These are phyloP conservation scores for Cichlasoma orientale DNA, from an alignment of 2,797 vertebrate species.

Conservation along the genomic window DNA sequence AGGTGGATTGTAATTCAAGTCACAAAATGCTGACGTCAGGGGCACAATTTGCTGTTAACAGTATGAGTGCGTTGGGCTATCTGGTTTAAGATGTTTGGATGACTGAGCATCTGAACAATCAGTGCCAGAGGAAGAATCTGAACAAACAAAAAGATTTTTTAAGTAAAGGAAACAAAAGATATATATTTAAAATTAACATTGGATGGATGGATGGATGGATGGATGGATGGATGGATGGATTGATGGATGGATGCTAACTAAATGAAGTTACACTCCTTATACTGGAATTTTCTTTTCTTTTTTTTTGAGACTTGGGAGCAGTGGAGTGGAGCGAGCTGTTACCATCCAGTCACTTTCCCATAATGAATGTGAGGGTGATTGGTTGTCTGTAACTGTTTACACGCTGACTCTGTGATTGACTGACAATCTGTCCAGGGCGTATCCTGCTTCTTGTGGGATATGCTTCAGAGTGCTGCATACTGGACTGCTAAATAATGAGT, in stretches of 20 bases:
- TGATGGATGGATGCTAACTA: not conserved
- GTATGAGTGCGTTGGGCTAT: constrained; percentile 2
- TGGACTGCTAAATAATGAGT: no score
- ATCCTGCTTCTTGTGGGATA: no score
- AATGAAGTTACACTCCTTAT: not conserved
- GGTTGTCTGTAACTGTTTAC: not conserved
- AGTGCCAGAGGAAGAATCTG: not conserved
- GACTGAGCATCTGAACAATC: not conserved
- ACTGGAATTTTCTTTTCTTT: no score
- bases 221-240: not conserved
- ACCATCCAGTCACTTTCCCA: not conserved
- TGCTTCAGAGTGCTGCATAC: no score
- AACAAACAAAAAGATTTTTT: not conserved
- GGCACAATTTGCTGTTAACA: not conserved
- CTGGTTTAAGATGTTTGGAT: not conserved
- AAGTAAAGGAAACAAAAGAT: no score
- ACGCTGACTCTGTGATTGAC: not conserved
- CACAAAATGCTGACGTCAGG: constrained; percentile 1
- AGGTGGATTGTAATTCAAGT: constrained; percentile 1
- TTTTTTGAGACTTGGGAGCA: not conserved
- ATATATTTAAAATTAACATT: no score
- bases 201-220: not conserved
- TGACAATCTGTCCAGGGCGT: not conserved
- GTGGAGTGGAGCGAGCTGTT: not conserved
- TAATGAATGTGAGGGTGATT: not conserved